Evolutionary conservation across 2,113 vertebrate genomes (phyloP).

Genomic region (Menidia beryllina): DNA sequence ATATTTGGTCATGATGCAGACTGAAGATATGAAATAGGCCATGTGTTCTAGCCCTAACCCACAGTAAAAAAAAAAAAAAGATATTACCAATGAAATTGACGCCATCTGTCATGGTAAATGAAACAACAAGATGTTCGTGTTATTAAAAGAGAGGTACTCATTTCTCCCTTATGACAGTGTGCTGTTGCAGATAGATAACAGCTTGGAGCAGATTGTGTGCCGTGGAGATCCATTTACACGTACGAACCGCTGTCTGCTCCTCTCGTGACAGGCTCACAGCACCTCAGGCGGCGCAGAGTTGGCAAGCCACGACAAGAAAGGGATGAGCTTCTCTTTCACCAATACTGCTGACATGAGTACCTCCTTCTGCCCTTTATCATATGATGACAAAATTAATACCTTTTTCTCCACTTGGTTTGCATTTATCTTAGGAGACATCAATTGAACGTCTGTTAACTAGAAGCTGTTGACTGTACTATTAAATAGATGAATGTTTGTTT

Average conservation of each 20-base stretch:
- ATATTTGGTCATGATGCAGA: conserved; percentile 14
- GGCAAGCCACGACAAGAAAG: conserved; percentile 67
- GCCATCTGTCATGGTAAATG: background rate
- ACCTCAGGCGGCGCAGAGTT: conserved; percentile 50
- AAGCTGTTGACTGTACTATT: background rate
- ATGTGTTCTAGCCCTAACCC: background rate
- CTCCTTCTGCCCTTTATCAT: conserved; percentile 30
- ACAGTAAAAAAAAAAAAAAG: background rate
- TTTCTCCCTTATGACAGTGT: background rate
- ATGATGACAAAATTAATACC: background rate
- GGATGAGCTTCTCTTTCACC: conserved; percentile 66
- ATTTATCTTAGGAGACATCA: background rate
- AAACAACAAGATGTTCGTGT: background rate
- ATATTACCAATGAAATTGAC: background rate
- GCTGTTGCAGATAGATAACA: conserved; percentile 34
- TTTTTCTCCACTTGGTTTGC: background rate
- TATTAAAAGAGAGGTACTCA: background rate
- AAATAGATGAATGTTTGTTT: no score
- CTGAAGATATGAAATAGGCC: background rate
- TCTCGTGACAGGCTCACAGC: conserved; percentile 58
- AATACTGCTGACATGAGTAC: conserved; percentile 74
- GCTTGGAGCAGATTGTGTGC: conserved; percentile 10
- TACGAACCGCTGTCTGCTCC: conserved; percentile 29
- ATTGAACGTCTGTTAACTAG: background rate
- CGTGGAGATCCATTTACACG: conserved; percentile 53